Evolutionary conservation across 2,797 vertebrate genomes (phyloP).

Genomic region (Chelon auratus): DNA sequence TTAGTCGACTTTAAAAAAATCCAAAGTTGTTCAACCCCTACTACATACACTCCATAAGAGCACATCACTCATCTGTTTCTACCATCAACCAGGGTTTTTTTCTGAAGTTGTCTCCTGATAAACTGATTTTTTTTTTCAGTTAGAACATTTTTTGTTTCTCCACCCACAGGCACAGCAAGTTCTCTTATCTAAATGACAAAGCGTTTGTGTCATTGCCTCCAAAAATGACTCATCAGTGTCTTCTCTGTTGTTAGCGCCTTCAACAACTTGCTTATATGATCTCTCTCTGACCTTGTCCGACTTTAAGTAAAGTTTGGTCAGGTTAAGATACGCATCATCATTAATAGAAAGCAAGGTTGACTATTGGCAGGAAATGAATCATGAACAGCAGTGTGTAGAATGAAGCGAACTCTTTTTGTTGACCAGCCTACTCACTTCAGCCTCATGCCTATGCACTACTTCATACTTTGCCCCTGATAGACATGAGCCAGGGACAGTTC

Average conservation of each 20-base stretch:
- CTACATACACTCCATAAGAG: not conserved
- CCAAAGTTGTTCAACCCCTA: no score
- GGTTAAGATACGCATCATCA: not conserved
- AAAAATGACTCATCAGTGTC: not conserved
- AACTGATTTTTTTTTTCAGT: not conserved
- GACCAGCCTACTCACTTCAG: not conserved
- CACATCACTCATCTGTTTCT: not conserved
- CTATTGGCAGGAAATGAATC: not conserved
- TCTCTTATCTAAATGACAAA: slow-evolving; percentile 1
- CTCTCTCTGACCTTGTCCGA: not conserved
- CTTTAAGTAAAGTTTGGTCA: not conserved
- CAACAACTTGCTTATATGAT: not conserved
- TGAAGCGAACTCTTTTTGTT: not conserved
- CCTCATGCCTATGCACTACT: not conserved
- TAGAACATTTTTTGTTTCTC: not conserved
- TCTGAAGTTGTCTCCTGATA: not conserved
- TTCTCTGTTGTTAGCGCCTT: not conserved
- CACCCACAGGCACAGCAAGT: not conserved
- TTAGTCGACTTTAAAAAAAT: no score
- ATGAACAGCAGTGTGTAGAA: not conserved
- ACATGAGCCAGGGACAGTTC: not conserved
- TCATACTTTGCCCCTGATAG: not conserved
- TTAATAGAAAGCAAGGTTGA: not conserved
- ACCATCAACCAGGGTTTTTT: not conserved
- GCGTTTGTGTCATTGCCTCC: not conserved